These are phyloP conservation scores for Tiliacea aurago DNA, from an alignment of 2,888 invertebrate genomes.

Conservation along the genomic window DNA sequence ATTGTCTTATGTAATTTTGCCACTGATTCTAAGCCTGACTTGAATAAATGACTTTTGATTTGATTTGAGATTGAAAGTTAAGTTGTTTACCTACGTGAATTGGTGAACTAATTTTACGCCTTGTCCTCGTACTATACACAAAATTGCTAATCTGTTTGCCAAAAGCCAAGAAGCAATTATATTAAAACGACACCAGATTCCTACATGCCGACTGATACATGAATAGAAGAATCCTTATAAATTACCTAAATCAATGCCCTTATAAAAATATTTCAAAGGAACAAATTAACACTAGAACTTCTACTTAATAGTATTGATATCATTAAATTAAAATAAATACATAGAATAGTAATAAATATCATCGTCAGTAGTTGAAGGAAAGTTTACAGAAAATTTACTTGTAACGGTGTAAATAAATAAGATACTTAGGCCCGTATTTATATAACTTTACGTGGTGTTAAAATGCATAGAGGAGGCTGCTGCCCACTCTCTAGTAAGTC, in stretches of 20 bases:
- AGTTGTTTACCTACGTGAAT: background rate
- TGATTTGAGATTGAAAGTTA: background rate
- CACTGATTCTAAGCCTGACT: too few species aligned
- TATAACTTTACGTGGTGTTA: too few species aligned
- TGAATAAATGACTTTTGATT: too few species aligned
- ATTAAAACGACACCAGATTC: background rate
- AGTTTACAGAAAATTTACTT: background rate
- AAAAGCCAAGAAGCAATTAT: background rate
- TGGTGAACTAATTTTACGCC: background rate
- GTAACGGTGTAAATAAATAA: too few species aligned
- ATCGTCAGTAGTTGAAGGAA: background rate
- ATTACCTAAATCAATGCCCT: background rate
- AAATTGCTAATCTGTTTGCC: background rate
- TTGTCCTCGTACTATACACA: background rate
- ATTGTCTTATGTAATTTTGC: too few species aligned
- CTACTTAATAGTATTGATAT: background rate
- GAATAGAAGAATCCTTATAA: background rate
- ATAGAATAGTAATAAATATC: background rate
- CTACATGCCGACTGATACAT: too few species aligned
- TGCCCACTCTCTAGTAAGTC: too few species aligned
- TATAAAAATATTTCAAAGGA: background rate
- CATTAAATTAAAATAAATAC: background rate
- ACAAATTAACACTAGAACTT: background rate
- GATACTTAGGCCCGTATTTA: too few species aligned
- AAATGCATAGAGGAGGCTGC: too few species aligned